phyloP scores from a whole-genome alignment of 2,113 vertebrate genomes.

The Xenus cinereus region DNA sequence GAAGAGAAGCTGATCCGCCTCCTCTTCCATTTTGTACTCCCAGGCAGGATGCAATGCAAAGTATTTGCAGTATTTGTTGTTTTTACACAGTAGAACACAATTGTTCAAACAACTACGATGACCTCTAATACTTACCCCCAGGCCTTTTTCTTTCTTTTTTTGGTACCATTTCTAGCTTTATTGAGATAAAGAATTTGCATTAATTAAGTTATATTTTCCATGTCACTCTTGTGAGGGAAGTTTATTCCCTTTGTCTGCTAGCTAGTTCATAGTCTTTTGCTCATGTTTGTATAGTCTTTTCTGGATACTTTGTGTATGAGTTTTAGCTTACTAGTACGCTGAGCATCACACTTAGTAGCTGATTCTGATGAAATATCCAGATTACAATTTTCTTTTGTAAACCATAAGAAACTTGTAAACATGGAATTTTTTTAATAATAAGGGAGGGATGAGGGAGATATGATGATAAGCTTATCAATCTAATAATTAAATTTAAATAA shows the following conservation, averaged over 20 bases:
- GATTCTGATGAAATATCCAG: neutral
- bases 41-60: neutral
- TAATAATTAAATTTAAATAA: neutral
- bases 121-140: neutral
- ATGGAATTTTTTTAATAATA: neutral
- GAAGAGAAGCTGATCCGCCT: neutral
- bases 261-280: neutral
- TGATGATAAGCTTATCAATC: neutral
- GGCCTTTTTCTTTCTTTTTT: neutral
- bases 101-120: neutral
- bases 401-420: neutral
- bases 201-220: neutral
- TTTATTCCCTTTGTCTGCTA: neutral
- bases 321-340: neutral
- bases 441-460: neutral
- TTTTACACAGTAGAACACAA: neutral
- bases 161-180: neutral
- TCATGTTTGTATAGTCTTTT: neutral
- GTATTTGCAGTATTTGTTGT: neutral
- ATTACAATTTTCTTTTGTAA: neutral
- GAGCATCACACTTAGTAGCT: neutral
- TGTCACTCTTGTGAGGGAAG: neutral
- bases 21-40: neutral
- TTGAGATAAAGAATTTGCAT: neutral
- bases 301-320: neutral